Percentiles rank a stretch among this genome's conserved stretches.
Evolutionary conservation across 2,797 vertebrate genomes (phyloP).

Genomic region (Spatula versicolor): DNA sequence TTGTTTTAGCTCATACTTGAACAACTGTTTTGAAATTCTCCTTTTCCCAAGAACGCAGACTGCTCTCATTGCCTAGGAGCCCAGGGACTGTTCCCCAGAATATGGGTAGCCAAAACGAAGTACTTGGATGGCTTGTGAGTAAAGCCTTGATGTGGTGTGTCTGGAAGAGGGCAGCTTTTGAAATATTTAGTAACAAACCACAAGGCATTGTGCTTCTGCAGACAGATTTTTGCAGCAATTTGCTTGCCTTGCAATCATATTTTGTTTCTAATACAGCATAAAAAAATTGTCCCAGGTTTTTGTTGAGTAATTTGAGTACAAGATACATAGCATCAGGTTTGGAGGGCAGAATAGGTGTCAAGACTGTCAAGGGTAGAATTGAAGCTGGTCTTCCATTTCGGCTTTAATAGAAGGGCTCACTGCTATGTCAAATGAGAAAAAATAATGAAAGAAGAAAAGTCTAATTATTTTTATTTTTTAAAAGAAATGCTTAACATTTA

Average conservation of each 20-base stretch:
- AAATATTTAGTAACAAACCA: neutral
- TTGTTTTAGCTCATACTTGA: neutral
- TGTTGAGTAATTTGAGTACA: neutral
- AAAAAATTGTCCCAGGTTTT: neutral
- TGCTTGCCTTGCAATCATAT: neutral
- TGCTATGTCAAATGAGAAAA: constrained; percentile 13
- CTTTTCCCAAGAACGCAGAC: neutral
- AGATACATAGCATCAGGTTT: neutral
- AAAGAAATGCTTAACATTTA: neutral
- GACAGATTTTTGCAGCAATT: neutral
- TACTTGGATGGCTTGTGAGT: neutral
- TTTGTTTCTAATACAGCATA: neutral
- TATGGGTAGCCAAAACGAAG: neutral
- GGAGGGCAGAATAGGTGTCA: neutral
- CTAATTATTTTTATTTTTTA: neutral
- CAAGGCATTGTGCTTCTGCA: neutral
- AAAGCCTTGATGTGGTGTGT: neutral
- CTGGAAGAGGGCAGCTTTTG: neutral
- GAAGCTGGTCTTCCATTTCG: neutral
- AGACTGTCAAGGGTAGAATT: neutral
- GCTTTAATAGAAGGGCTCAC: constrained; percentile 4
- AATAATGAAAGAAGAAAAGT: neutral
- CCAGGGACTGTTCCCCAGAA: neutral
- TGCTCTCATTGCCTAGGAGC: neutral
- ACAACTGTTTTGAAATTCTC: neutral